A percentile compares a stretch with the other conserved stretches of the same genome.
Conservation (phyloP, 1,140 invertebrate species). For the Euglossa dilemma region DNA sequence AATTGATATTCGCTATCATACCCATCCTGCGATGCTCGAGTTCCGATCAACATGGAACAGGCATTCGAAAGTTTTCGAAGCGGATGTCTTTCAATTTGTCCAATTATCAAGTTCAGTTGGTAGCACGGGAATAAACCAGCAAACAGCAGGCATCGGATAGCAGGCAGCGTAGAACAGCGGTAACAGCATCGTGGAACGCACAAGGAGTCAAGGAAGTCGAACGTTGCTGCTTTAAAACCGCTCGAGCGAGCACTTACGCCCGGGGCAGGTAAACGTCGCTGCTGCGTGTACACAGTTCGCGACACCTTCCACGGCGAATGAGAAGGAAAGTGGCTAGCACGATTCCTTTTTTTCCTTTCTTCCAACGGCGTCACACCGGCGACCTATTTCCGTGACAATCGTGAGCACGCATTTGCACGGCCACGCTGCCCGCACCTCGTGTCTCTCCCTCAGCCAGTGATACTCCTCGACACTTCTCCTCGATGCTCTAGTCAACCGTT, state of each 20-base stretch:
- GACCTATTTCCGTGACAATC: conserved; percentile 63
- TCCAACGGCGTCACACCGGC: conserved; percentile 26
- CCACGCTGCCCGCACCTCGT: conserved; percentile 34
- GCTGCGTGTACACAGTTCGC: conserved; percentile 34
- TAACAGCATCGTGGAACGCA: neutral
- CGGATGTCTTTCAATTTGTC: neutral
- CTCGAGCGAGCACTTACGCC: conserved; percentile 26
- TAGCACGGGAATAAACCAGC: neutral
- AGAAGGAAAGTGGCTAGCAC: conserved; percentile 46
- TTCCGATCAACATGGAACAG: neutral
- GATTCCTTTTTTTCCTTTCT: conserved; percentile 39
- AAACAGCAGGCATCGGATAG: neutral
- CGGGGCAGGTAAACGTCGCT: conserved; percentile 36
- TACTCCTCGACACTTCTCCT: neutral
- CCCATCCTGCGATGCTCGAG: neutral
- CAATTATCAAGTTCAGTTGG: conserved; percentile 6
- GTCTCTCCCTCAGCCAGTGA: conserved; percentile 6
- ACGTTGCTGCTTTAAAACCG: conserved; percentile 32
- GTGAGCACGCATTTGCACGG: conserved; percentile 45
- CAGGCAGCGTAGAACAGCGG: no score
- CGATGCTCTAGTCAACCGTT: no score
- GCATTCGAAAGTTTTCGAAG: neutral
- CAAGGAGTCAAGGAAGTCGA: conserved; percentile 19
- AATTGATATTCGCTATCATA: neutral
- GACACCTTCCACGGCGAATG: conserved; percentile 39